phyloP scores from a whole-genome alignment of 2,888 invertebrate genomes.

The Synergus japonicus region DNA sequence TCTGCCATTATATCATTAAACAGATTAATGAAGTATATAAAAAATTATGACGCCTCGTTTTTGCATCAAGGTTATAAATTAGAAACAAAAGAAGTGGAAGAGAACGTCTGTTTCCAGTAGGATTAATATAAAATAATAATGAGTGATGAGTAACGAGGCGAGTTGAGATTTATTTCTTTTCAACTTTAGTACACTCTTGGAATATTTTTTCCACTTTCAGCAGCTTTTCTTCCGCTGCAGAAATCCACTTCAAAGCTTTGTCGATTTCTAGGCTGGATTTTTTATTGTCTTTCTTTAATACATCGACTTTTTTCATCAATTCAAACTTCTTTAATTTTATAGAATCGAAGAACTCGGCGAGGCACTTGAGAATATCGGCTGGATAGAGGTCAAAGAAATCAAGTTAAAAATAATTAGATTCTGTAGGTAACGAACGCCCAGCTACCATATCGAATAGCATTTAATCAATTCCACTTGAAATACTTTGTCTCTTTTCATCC shows the following conservation, averaged over 20 bases:
- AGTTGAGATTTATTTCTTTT: constrained; percentile 11
- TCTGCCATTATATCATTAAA: constrained; percentile 30
- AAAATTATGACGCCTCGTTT: not conserved
- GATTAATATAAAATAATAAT: constrained; percentile 13
- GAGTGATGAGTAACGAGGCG: not conserved
- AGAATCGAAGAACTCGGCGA: constrained; percentile 24
- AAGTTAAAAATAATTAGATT: constrained; percentile 30
- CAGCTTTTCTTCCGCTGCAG: constrained; percentile 18
- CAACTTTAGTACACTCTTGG: constrained; percentile 9
- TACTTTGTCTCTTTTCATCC: not conserved
- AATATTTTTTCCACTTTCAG: constrained; percentile 23
- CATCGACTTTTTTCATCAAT: constrained; percentile 11
- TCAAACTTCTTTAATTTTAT: constrained; percentile 28
- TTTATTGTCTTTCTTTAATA: constrained; percentile 1
- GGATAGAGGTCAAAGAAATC: constrained; percentile 17
- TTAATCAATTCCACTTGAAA: not conserved
- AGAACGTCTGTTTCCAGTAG: not conserved
- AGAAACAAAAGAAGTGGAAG: not conserved
- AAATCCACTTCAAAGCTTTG: constrained; percentile 21
- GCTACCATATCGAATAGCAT: not conserved
- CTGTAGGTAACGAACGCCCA: not conserved
- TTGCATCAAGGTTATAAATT: not conserved
- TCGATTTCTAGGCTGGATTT: constrained; percentile 9
- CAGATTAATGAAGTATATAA: not conserved
- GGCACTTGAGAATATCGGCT: constrained; percentile 36